Evolutionary conservation across 2,888 invertebrate genomes (phyloP), one percentile per base, ranked within the genome.

Genomic region (Gryllus longicercus): DNA sequence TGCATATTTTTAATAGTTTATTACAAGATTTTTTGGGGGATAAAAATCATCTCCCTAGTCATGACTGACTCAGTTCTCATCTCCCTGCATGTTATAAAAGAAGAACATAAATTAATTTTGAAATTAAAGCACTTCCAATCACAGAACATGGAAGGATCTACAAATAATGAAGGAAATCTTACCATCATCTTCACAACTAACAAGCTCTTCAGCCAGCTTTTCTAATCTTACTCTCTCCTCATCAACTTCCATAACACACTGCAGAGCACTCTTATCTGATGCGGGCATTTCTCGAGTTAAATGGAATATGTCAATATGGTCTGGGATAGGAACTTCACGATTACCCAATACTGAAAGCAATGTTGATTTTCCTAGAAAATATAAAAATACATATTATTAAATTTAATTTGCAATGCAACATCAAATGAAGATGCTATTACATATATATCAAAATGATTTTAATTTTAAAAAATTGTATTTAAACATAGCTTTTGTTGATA

Each of bases 251-350:
- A 98, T 96, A 74, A 99, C 99, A 87, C 97, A 96, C 86, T 97
- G 90, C 79, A 99, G 89, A 4, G 99, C 99, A 16, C 95, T 93
- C 89, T 99, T 99, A 85, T 97, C 95, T 82, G 96, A 96, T n/a
- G 99, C 98, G 0, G 97, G 95, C 93, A 99, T 98, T 89, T 99
- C 99, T 78, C 99, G 92, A 14, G 96, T 95, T 86, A 99, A 90
- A 87, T 99, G 95, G 89, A 98, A 99, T 85, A 99, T 98, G 89
- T 99, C 99, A 83, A 99, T 96, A 86, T 97, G 96, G 5, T 96
- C 94, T 5, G 98, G 99, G 82, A 99, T 96, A 1, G 98, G 97
- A 63, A 99, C 94, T 89, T 99, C 96, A 78, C 98, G 92, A 83
- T 96, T 94, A 81, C 98, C 98, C 82, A 99, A 89, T 25, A 95